Evolutionary conservation across 1,140 invertebrate species (phyloP).

Genomic region (Calephelis nemesis): DNA sequence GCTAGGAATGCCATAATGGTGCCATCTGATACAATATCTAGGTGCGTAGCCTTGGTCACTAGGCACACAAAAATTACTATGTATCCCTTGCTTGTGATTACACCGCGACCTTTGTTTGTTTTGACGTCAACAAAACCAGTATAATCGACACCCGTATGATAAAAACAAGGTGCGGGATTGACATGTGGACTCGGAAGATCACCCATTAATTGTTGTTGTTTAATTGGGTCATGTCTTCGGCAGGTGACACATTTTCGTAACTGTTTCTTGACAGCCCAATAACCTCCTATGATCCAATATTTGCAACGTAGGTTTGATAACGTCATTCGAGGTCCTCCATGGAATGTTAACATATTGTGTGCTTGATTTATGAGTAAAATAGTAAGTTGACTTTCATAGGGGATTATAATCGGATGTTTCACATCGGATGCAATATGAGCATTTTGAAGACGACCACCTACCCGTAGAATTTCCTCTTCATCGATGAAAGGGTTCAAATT

Average conservation of each 20-base stretch:
- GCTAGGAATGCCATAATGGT: constrained; percentile 55
- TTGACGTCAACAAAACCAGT: constrained; percentile 12
- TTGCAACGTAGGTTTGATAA: too few species aligned
- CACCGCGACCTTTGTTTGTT: constrained; percentile 37
- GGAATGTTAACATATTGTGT: too few species aligned
- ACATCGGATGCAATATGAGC: too few species aligned
- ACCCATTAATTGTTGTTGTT: constrained; percentile 41
- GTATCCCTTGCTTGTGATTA: constrained; percentile 48
- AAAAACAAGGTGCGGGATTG: constrained; percentile 35
- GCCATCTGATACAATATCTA: constrained; percentile 59
- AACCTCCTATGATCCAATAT: background rate
- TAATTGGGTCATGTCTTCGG: constrained; percentile 26
- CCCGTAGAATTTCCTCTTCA: too few species aligned
- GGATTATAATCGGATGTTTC: too few species aligned
- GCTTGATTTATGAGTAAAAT: too few species aligned
- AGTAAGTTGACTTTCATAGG: too few species aligned
- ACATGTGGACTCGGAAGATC: constrained; percentile 37
- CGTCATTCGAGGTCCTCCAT: too few species aligned
- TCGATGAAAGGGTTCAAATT: too few species aligned
- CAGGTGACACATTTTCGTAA: constrained; percentile 37
- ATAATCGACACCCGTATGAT: constrained; percentile 14
- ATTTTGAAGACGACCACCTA: too few species aligned
- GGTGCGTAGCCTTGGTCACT: constrained; percentile 64
- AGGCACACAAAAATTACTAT: constrained; percentile 61
- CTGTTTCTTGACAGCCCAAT: constrained; percentile 11